phyloP scores from a whole-genome alignment of 2,888 invertebrate species.

The Tholera decimalis region DNA sequence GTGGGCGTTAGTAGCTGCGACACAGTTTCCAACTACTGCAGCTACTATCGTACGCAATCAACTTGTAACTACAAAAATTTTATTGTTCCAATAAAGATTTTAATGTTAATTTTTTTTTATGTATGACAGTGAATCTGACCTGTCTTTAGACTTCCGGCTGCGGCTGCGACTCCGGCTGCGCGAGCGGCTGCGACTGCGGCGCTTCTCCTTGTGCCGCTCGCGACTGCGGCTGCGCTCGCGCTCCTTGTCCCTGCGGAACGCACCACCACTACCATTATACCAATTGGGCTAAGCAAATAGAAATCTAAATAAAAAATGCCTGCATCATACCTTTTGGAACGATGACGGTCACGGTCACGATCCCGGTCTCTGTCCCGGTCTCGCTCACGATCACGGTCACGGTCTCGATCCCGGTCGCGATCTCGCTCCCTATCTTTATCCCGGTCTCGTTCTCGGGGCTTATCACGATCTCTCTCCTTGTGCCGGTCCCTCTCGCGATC shows the following conservation, averaged over 20 bases:
- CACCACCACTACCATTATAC: background rate
- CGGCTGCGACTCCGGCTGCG: constrained; percentile 82
- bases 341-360: constrained; percentile 80
- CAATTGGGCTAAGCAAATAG: background rate
- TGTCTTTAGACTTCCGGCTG: constrained; percentile 88
- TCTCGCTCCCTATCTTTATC: constrained; percentile 68
- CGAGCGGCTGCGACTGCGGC: constrained; percentile 82
- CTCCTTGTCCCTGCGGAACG: constrained; percentile 81
- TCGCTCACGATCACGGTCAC: constrained; percentile 77
- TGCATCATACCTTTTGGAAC: constrained; percentile 88
- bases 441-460: constrained; percentile 76
- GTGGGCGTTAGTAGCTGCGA: no score
- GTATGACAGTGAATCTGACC: constrained; percentile 72
- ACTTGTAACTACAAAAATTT: no score
- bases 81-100: no score
- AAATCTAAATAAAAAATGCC: no score
- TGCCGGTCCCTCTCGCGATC: constrained; percentile 78
- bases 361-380: constrained; percentile 86
- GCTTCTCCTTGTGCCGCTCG: constrained; percentile 80
- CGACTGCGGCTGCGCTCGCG: constrained; percentile 76
- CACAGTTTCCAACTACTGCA: no score
- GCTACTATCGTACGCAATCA: no score
- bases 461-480: constrained; percentile 80
- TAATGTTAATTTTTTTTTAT: no score
- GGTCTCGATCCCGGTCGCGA: constrained; percentile 74